Percentiles rank a stretch among this genome's conserved stretches.
Conservation (phyloP, 2,113 vertebrate genomes). For the Protomyctophum bolini region DNA sequence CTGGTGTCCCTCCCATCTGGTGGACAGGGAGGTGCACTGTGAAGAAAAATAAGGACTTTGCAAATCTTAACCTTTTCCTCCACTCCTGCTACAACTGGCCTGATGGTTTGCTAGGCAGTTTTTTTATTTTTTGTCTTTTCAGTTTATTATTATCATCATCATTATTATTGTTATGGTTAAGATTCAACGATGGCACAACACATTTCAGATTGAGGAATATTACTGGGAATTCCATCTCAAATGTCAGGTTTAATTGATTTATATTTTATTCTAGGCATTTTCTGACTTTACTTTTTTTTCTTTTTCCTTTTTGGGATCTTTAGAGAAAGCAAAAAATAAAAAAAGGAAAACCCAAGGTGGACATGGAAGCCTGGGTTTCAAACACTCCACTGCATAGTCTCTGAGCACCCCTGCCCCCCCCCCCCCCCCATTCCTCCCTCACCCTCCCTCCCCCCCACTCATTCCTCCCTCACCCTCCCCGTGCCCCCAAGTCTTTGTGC, state of each 20-base stretch:
- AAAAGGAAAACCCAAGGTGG: constrained; percentile 60
- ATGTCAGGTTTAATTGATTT: constrained; percentile 16
- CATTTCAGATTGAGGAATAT: constrained; percentile 66
- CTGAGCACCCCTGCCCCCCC: constrained; percentile 58
- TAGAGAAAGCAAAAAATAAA: constrained; percentile 53
- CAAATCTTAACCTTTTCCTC: constrained; percentile 64
- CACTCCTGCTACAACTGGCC: constrained; percentile 82
- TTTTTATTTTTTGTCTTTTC: constrained; percentile 40
- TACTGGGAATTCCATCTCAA: constrained; percentile 67
- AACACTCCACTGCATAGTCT: constrained; percentile 83
- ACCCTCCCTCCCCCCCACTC: constrained; percentile 25
- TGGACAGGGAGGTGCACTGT: constrained; percentile 40
- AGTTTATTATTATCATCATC: constrained; percentile 11
- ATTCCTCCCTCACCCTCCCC: constrained; percentile 45
- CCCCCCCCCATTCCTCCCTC: background rate
- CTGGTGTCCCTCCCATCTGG: constrained; percentile 51
- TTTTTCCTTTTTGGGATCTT: constrained; percentile 43
- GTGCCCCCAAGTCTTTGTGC: constrained; percentile 74
- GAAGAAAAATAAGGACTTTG: constrained; percentile 67
- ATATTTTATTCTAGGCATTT: constrained; percentile 24
- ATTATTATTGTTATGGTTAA: constrained; percentile 52
- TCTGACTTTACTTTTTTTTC: background rate
- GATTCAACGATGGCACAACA: constrained; percentile 80
- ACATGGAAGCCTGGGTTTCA: constrained; percentile 76
- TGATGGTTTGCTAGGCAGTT: constrained; percentile 64